Evolutionary conservation across 2,888 invertebrate genomes (phyloP).

Genomic region (Dicyrtomina minuta): DNA sequence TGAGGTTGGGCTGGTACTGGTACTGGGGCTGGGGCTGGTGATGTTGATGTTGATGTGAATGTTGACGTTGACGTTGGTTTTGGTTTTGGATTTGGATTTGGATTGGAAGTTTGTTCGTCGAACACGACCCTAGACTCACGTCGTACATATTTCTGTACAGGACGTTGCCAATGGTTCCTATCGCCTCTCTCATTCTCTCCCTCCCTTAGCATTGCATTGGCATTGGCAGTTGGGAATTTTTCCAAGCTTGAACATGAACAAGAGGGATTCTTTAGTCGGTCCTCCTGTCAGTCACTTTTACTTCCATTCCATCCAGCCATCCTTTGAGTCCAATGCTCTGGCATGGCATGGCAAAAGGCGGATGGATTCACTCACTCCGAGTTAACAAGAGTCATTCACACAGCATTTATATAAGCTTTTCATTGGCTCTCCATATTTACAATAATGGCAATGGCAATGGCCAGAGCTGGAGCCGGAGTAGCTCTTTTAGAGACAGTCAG

Average conservation of each 20-base stretch:
- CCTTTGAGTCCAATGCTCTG: no score
- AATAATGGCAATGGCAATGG: conserved; percentile 11
- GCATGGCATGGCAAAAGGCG: no score
- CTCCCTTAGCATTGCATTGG: conserved; percentile 7
- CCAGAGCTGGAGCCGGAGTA: conserved; percentile 1
- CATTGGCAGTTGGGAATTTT: conserved; percentile 23
- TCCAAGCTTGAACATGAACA: conserved; percentile 18
- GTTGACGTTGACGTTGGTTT: no score
- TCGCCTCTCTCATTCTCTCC: conserved; percentile 9
- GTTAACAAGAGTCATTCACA: background rate
- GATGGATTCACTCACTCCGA: conserved; percentile 26
- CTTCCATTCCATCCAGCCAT: no score
- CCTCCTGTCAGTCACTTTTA: conserved; percentile 32
- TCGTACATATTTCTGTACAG: no score
- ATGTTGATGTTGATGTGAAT: no score
- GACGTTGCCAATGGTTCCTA: no score
- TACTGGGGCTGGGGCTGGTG: no score
- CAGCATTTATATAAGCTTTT: background rate
- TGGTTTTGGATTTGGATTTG: no score
- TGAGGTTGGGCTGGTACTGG: no score
- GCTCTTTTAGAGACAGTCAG: background rate
- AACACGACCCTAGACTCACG: no score
- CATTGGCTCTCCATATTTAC: conserved; percentile 31
- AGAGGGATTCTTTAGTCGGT: conserved; percentile 23
- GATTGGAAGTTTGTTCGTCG: no score